phyloP scores from a whole-genome alignment of 92 coral and sea anemone genomes.

The Epizoanthus illoricatus region DNA sequence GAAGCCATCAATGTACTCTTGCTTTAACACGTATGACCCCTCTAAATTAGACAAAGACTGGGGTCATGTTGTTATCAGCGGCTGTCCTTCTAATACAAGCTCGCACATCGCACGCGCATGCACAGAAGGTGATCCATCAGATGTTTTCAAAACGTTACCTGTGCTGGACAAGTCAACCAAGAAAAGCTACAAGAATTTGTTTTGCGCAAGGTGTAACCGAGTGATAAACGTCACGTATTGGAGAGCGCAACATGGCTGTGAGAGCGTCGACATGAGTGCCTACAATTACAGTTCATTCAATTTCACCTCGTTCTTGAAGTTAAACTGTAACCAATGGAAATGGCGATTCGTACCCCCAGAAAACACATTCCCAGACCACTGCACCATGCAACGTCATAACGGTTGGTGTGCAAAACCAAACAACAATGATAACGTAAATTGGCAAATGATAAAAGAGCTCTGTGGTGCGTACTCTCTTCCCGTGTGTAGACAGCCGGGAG shows the following conservation, averaged over 20 bases:
- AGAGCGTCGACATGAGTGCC: too few species aligned
- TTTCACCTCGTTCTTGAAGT: not conserved
- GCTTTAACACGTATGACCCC: not conserved
- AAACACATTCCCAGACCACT: not conserved
- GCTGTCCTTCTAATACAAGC: constrained; percentile 5
- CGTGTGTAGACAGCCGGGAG: not conserved
- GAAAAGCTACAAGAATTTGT: constrained; percentile 7
- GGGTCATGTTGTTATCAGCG: constrained; percentile 8
- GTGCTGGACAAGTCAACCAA: constrained; percentile 19
- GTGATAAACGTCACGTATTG: not conserved
- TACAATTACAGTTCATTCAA: not conserved
- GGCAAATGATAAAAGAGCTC: not conserved
- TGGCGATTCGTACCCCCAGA: constrained; percentile 13
- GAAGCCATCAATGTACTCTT: not conserved
- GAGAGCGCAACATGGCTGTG: not conserved
- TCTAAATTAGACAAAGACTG: not conserved
- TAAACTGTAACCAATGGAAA: not conserved
- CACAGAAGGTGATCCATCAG: constrained; percentile 3
- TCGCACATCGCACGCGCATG: constrained; percentile 19
- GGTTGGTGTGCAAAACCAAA: not conserved
- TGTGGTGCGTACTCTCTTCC: constrained; percentile 24
- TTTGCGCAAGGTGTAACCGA: constrained; percentile 9
- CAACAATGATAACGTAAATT: not conserved
- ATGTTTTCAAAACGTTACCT: not conserved
- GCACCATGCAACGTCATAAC: not conserved